Base-by-base conservation (phyloP, 1,140 invertebrate genomes). In the Psilanteris sp. region DNA sequence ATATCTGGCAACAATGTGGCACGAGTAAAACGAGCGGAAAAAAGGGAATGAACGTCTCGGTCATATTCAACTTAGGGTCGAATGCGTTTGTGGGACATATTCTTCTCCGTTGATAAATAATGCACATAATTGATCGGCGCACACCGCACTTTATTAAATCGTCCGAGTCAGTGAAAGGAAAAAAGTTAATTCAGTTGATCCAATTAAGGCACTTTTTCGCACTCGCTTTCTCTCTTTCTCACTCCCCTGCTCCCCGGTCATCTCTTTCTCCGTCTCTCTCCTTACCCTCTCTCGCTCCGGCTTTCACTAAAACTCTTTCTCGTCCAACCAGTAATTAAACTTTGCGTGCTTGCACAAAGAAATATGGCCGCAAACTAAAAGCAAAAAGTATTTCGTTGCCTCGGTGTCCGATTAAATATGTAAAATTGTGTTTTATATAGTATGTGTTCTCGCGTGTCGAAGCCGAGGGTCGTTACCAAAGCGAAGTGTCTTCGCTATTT, bases 401-500 rank as follows among this genome's bases (percentile, higher is more conserved):
- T 59, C 14, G 43, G 29, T 36, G 43, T 16, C 4, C 46, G 66
- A 70, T 70, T 52, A 61, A 70, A 52, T 52, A 61, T 71, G 43
- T 70, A 59, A 31, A 43, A 46, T 44, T 36, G 44, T 36, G 14
- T 34, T 61, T 66, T 55, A 43, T 54, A 27, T 15, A 29, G 36
- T 43, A 48, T 22, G 48, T 39, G 46, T 22, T 55, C 48, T 72
- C 68, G 57, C 68, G 67, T 71, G 67, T 71, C 67, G 55, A 70
- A 54, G 55, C 46, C 27, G 55, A 41, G 36, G 54, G 54, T 71
- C 55, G 67, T 59, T 59, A 59, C 52, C 36, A 29, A 14, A 59
- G 52, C 44, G 24, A 44, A 71, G 54, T 71, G 44, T 71, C 67
- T 71, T 61, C 54, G 37, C 10, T 52, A 24, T 2, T 18, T 59